phyloP scores from a whole-genome alignment of 2,888 invertebrate genomes.

The Boloria selene region DNA sequence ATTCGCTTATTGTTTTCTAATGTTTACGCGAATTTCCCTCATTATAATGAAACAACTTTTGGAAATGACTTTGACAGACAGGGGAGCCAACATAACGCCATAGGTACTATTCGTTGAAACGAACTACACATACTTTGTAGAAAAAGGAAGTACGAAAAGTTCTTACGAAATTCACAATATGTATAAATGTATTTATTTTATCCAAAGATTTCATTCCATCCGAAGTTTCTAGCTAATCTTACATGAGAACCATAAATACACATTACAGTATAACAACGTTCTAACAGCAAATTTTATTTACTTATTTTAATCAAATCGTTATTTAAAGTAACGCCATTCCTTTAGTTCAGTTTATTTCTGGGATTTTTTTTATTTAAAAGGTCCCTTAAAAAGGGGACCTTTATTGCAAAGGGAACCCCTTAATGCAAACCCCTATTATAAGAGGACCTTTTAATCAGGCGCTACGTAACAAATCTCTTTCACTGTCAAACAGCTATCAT shows the following conservation, averaged over 20 bases:
- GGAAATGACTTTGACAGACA: no score
- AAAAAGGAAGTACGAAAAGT: neutral
- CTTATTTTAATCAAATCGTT: neutral
- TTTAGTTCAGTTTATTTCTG: no score
- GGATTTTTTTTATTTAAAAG: no score
- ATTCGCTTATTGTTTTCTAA: no score
- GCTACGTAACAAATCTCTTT: neutral
- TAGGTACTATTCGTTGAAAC: no score
- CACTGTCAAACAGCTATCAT: slow-evolving; percentile 5
- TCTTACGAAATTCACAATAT: neutral
- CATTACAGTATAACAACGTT: neutral
- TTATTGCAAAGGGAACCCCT: no score
- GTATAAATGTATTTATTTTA: neutral
- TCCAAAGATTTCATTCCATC: slow-evolving; percentile 4
- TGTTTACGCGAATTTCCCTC: no score
- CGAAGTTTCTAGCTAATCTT: slow-evolving; percentile 3
- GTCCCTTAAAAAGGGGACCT: no score
- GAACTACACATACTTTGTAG: slow-evolving; percentile 9
- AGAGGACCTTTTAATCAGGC: neutral
- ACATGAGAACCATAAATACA: slow-evolving; percentile 3
- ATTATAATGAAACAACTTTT: no score
- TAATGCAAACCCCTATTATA: no score
- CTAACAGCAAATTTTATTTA: slow-evolving; percentile 3
- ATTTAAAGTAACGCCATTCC: no score
- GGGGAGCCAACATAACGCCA: no score